Conservation (phyloP, 23 tunicate genomes). For the Clavelina lepadiformis region DNA sequence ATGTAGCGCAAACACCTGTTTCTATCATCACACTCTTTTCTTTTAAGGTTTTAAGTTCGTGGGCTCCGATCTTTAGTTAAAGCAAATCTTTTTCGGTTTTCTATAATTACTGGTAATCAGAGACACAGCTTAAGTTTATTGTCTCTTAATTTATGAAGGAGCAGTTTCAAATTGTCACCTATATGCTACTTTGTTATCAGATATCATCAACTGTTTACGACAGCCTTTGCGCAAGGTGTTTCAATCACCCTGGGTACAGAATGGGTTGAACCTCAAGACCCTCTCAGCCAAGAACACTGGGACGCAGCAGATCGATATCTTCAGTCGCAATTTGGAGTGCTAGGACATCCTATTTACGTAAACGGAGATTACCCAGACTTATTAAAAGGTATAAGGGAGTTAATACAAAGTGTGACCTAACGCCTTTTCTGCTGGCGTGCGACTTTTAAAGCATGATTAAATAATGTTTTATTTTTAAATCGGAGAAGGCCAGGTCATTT, state of each 20-base stretch:
- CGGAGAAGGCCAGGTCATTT: no score
- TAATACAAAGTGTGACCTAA: no score
- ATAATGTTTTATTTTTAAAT: no score
- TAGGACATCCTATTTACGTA: slow-evolving; percentile 88
- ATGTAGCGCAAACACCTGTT: no score
- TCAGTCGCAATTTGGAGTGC: slow-evolving; percentile 59
- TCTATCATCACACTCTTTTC: no score
- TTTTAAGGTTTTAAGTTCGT: no score
- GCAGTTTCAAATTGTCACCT: not conserved
- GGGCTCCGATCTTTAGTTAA: no score
- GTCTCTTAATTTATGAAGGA: not conserved
- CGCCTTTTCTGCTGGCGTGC: no score
- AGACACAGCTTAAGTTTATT: not conserved
- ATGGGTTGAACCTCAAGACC: slow-evolving; percentile 85
- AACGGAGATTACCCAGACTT: slow-evolving; percentile 94
- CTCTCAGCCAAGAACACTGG: slow-evolving; percentile 45
- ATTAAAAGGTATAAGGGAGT: slow-evolving; percentile 74
- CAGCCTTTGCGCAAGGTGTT: slow-evolving; percentile 29
- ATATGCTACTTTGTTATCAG: slow-evolving; percentile 8
- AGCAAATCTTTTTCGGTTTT: no score
- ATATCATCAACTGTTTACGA: slow-evolving; percentile 60
- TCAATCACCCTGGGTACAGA: slow-evolving; percentile 80
- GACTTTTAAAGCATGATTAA: no score
- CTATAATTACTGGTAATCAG: no score
- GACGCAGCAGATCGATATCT: slow-evolving; percentile 86